Conservation (phyloP, 2,888 invertebrate genomes). For the Andrena praecox region DNA sequence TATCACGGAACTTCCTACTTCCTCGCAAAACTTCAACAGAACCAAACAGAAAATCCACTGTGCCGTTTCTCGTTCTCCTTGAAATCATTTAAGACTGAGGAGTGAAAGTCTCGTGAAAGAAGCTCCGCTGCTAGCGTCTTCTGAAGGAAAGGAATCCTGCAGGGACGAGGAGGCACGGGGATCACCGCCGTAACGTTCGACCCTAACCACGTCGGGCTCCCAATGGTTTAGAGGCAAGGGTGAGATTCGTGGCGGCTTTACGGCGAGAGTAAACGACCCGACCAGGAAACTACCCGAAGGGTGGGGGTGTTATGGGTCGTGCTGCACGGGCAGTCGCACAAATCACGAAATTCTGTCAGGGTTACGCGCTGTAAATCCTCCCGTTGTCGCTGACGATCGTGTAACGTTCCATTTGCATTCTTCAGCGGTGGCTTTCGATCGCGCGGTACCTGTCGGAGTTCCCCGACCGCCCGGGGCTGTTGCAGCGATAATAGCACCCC, state of each 20-base stretch:
- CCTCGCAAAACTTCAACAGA: no score
- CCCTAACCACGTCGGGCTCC: not conserved
- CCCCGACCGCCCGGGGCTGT: not conserved
- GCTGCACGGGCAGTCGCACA: not conserved
- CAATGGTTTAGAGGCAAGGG: not conserved
- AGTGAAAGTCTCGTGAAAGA: no score
- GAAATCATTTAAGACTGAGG: no score
- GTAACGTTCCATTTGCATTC: not conserved
- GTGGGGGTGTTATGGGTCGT: not conserved
- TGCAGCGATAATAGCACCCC: not conserved
- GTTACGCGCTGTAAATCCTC: slow-evolving; percentile 3
- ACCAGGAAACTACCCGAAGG: not conserved
- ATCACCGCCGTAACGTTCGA: slow-evolving; percentile 15
- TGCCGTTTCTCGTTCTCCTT: no score
- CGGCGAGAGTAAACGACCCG: slow-evolving; percentile 18
- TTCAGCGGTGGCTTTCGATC: not conserved
- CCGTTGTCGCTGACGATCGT: not conserved
- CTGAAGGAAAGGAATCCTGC: not conserved
- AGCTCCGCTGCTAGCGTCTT: not conserved
- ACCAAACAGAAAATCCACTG: no score
- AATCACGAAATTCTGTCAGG: slow-evolving; percentile 7
- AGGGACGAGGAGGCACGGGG: not conserved
- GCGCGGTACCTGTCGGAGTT: not conserved
- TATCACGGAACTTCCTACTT: not conserved
- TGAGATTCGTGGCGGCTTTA: slow-evolving; percentile 12